Conservation (phyloP, 2,113 vertebrate genomes). For the Neogale vison region DNA sequence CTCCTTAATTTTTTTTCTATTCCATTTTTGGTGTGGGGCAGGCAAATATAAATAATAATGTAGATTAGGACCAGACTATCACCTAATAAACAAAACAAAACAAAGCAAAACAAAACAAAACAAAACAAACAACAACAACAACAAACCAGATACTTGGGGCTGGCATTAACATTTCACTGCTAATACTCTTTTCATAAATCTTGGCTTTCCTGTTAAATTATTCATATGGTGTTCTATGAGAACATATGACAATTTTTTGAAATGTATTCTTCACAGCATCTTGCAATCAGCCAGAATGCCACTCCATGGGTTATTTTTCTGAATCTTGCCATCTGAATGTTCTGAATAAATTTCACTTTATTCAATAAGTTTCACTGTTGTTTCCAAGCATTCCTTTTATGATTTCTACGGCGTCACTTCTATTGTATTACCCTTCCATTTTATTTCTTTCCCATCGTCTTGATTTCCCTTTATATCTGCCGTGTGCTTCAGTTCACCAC, state of each 20-base stretch:
- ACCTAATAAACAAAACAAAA: neutral
- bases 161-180: conserved; percentile 79
- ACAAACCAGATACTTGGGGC: conserved; percentile 58
- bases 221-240: conserved; percentile 82
- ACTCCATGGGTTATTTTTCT: conserved; percentile 81
- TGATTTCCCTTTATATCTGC: conserved; percentile 81
- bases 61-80: conserved; percentile 54
- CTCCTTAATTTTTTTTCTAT: neutral
- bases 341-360: conserved; percentile 86
- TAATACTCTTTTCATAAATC: conserved; percentile 83
- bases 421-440: conserved; percentile 81
- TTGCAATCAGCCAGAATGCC: conserved; percentile 79
- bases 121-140: too few species aligned
- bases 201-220: conserved; percentile 84
- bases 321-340: conserved; percentile 83
- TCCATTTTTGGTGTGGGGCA: neutral
- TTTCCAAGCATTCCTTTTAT: conserved; percentile 82
- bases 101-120: neutral
- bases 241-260: conserved; percentile 80
- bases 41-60: conserved; percentile 53
- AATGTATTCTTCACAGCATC: conserved; percentile 78
- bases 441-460: conserved; percentile 78
- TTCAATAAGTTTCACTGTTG: conserved; percentile 84
- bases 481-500: conserved; percentile 62
- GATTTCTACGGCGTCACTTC: conserved; percentile 79